A percentile compares a stretch with the other conserved stretches of the same genome.
These are phyloP conservation scores for Coregonus sp. DNA, from an alignment of 2,797 vertebrate genomes.

Conservation along the genomic window DNA sequence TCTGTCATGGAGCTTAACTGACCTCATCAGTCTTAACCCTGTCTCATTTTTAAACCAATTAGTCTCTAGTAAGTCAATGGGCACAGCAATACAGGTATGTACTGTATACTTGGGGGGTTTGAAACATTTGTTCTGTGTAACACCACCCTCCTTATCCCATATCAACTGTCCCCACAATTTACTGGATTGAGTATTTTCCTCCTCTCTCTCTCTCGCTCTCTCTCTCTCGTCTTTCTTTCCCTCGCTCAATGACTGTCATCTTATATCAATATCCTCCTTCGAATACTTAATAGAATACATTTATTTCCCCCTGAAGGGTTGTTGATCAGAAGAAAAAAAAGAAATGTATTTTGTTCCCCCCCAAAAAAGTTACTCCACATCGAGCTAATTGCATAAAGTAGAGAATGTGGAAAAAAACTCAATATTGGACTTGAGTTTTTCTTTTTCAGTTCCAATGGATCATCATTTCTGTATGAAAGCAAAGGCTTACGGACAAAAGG, in stretches of 20 bases:
- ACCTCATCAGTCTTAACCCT: conserved; percentile 54
- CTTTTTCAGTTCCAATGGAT: neutral
- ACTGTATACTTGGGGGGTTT: neutral
- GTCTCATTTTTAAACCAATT: conserved; percentile 41
- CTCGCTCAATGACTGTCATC: neutral
- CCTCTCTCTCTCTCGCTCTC: too few relatives aligned
- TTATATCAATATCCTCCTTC: neutral
- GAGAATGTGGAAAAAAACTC: neutral
- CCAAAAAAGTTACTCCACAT: neutral
- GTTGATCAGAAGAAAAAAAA: neutral
- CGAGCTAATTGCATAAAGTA: neutral
- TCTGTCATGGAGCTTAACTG: conserved; percentile 56
- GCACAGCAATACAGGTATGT: neutral
- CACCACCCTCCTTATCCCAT: neutral
- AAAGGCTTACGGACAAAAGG: neutral
- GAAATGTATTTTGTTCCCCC: neutral
- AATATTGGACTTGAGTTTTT: neutral
- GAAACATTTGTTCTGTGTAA: neutral
- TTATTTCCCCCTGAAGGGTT: neutral
- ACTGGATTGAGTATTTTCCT: neutral
- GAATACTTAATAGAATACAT: neutral
- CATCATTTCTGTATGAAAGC: neutral
- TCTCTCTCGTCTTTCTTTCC: neutral
- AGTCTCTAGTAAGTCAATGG: neutral
- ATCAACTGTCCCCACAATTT: neutral